Percentiles rank a stretch among this genome's conserved stretches.
phyloP scores from a whole-genome alignment of 2,888 invertebrate genomes.

The Eupithecia inturbata region DNA sequence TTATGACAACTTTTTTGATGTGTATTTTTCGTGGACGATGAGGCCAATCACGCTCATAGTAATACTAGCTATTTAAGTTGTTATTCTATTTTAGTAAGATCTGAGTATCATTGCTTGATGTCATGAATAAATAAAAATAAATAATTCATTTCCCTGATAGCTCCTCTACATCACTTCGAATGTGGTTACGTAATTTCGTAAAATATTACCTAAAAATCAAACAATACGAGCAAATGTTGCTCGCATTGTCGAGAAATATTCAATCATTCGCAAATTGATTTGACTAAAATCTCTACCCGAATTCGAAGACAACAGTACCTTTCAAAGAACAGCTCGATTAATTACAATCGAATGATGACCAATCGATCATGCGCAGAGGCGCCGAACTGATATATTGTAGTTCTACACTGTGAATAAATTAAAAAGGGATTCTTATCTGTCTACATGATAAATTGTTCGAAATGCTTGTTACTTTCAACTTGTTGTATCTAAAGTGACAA shows the following conservation, averaged over 20 bases:
- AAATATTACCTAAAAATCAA: too few relatives aligned
- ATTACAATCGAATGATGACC: constrained; percentile 72
- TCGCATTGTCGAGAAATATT: background rate
- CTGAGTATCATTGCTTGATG: too few relatives aligned
- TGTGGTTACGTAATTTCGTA: too few relatives aligned
- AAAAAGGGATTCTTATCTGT: constrained; percentile 67
- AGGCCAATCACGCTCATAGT: too few relatives aligned
- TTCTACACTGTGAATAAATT: constrained; percentile 72
- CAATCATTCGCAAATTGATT: background rate
- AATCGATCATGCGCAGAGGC: constrained; percentile 76
- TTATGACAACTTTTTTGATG: background rate
- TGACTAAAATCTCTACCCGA: background rate
- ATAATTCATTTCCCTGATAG: too few relatives aligned
- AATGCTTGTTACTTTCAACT: background rate
- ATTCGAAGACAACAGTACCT: background rate
- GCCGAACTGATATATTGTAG: constrained; percentile 75
- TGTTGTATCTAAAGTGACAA: background rate
- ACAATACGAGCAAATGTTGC: background rate
- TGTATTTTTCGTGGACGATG: too few relatives aligned
- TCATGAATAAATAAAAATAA: too few relatives aligned
- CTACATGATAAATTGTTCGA: constrained; percentile 51
- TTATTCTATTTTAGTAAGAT: too few relatives aligned
- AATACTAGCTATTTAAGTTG: too few relatives aligned
- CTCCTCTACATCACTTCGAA: too few relatives aligned
- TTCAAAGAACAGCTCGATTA: constrained; percentile 59